phyloP scores from a whole-genome alignment of 2,888 invertebrate species.

The Andrena bicolor region DNA sequence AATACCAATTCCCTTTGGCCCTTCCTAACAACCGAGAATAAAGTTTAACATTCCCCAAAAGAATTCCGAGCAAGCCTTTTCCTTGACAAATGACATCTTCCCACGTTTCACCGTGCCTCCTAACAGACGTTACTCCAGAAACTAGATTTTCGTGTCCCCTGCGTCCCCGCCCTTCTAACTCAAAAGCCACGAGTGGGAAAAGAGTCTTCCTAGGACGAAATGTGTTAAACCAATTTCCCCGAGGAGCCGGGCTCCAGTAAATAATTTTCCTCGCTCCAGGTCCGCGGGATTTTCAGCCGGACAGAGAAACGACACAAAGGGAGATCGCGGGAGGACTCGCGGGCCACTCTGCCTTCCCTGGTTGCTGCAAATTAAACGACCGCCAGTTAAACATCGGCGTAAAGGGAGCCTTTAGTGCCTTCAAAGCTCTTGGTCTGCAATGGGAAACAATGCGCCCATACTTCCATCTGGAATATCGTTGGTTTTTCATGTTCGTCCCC shows the following conservation, averaged over 20 bases:
- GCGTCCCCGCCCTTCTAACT: neutral
- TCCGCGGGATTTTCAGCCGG: neutral
- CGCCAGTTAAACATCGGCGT: conserved; percentile 22
- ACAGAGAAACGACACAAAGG: neutral
- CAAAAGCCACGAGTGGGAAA: neutral
- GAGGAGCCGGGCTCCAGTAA: neutral
- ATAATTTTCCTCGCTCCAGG: conserved; percentile 10
- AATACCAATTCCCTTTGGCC: neutral
- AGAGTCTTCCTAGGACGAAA: neutral
- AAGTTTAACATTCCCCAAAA: too few relatives aligned
- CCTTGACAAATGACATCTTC: neutral
- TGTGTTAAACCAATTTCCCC: conserved; percentile 9
- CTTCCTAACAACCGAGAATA: too few relatives aligned
- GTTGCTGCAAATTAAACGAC: conserved; percentile 34
- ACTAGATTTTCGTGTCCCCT: neutral
- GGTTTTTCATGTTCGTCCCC: neutral
- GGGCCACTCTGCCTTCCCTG: neutral
- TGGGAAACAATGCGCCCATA: conserved; percentile 23
- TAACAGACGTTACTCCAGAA: neutral
- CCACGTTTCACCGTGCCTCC: neutral
- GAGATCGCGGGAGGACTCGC: neutral
- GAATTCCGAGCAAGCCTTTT: neutral
- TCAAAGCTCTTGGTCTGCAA: neutral
- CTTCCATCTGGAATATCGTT: conserved; percentile 7
- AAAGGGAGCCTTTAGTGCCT: neutral